These are phyloP conservation scores for Aphelenchoides bicaudatus DNA, from an alignment of 2,888 invertebrate species.

Conservation along the genomic window DNA sequence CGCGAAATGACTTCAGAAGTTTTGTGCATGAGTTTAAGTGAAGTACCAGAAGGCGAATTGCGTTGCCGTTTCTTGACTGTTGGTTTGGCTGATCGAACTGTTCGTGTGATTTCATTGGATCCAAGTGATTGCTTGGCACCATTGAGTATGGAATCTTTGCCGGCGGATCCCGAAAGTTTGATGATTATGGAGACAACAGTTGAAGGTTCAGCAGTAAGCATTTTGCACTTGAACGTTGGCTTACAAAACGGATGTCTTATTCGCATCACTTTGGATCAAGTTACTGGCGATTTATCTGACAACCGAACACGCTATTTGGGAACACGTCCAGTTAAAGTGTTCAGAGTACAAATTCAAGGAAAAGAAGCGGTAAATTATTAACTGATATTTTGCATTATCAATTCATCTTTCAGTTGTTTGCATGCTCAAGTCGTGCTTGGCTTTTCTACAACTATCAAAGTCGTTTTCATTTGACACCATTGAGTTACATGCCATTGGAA, in stretches of 20 bases:
- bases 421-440: constrained; percentile 97
- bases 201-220: constrained; percentile 48
- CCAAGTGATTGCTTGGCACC: constrained; percentile 87
- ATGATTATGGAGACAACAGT: constrained; percentile 78
- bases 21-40: constrained; percentile 94
- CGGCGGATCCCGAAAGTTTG: constrained; percentile 89
- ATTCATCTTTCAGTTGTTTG: constrained; percentile 70
- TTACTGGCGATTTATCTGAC: constrained; percentile 92
- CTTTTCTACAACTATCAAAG: constrained; percentile 96
- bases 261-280: constrained; percentile 86
- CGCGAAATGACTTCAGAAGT: constrained; percentile 95
- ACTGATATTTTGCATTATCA: not conserved
- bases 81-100: constrained; percentile 83
- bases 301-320: constrained; percentile 94
- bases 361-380: constrained; percentile 75
- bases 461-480: constrained; percentile 66
- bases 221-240: constrained; percentile 77
- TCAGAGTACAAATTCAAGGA: constrained; percentile 89
- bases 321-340: constrained; percentile 88
- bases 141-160: constrained; percentile 71
- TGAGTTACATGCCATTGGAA: constrained; percentile 77
- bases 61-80: constrained; percentile 55
- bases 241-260: constrained; percentile 88
- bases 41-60: constrained; percentile 91
- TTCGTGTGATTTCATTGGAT: constrained; percentile 92